phyloP scores from a whole-genome alignment of 2,797 vertebrate species.

The Sciurus carolinensis region DNA sequence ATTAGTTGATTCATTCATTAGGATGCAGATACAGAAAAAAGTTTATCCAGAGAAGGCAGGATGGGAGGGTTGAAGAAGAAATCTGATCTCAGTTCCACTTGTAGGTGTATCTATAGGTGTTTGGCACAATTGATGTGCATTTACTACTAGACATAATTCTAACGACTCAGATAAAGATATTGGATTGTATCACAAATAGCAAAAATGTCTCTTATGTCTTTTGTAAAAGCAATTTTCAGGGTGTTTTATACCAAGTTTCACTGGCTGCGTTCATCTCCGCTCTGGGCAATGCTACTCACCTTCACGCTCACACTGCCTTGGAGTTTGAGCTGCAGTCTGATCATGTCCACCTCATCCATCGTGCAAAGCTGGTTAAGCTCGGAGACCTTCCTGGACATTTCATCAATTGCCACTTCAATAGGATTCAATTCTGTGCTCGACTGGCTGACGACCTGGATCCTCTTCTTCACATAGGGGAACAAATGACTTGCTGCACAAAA shows the following conservation, averaged over 20 bases:
- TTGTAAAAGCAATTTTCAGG: neutral
- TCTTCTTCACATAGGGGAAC: slow-evolving; percentile 98
- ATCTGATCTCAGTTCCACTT: neutral
- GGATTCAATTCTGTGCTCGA: slow-evolving; percentile 98
- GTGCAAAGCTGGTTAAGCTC: slow-evolving; percentile 98
- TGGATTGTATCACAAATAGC: neutral
- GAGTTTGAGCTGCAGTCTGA: slow-evolving; percentile 97
- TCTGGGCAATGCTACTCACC: slow-evolving; percentile 85
- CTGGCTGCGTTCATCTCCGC: rapidly evolving
- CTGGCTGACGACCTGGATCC: slow-evolving; percentile 97
- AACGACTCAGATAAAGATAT: neutral
- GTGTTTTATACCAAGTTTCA: rapidly evolving
- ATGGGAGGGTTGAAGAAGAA: neutral
- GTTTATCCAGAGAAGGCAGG: neutral
- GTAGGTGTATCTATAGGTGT: neutral
- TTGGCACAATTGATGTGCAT: neutral
- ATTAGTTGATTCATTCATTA: neutral
- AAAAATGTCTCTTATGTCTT: neutral
- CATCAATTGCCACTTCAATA: slow-evolving; percentile 98
- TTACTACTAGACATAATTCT: neutral
- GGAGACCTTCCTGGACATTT: slow-evolving; percentile 98
- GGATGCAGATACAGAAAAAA: neutral
- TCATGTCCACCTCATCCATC: slow-evolving; percentile 99
- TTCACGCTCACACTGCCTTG: slow-evolving; percentile 99
- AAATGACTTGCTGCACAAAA: slow-evolving; percentile 93